Conservation (phyloP, 2,888 invertebrate genomes). For the Steromphala cineraria region DNA sequence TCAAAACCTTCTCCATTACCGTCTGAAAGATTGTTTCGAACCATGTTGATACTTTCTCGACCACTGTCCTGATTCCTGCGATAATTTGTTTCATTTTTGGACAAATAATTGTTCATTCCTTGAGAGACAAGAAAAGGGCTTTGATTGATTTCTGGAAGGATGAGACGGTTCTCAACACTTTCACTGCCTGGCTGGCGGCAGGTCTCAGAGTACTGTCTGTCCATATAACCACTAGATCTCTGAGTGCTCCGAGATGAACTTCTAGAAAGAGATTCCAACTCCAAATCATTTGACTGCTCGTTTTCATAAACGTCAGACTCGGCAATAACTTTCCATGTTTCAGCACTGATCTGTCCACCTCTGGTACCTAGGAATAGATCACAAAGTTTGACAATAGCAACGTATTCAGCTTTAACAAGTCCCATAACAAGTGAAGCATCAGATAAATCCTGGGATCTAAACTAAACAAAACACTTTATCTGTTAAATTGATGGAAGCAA, state of each 20-base stretch:
- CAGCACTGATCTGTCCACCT: slow-evolving; percentile 51
- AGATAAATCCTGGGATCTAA: too few relatives aligned
- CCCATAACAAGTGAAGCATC: too few relatives aligned
- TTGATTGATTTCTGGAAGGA: slow-evolving; percentile 60
- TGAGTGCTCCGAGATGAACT: slow-evolving; percentile 12
- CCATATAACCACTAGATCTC: neutral
- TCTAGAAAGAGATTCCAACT: neutral
- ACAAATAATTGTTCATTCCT: slow-evolving; percentile 43
- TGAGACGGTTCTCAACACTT: slow-evolving; percentile 33
- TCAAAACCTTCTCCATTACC: neutral
- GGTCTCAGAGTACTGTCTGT: neutral
- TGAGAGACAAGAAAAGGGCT: slow-evolving; percentile 62
- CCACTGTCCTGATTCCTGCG: neutral
- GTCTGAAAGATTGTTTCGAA: slow-evolving; percentile 9
- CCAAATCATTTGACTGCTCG: slow-evolving; percentile 26
- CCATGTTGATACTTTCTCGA: slow-evolving; percentile 8
- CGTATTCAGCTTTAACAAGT: too few relatives aligned
- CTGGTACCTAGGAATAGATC: slow-evolving; percentile 34
- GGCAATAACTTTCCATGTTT: slow-evolving; percentile 63
- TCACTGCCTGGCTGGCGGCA: neutral
- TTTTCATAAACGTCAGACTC: slow-evolving; percentile 46
- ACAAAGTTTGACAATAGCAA: too few relatives aligned
- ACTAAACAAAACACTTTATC: too few relatives aligned
- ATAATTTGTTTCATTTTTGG: slow-evolving; percentile 20
- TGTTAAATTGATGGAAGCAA: too few relatives aligned